Conservation (phyloP, 2,797 vertebrate species). For the Simalia tracyae region DNA sequence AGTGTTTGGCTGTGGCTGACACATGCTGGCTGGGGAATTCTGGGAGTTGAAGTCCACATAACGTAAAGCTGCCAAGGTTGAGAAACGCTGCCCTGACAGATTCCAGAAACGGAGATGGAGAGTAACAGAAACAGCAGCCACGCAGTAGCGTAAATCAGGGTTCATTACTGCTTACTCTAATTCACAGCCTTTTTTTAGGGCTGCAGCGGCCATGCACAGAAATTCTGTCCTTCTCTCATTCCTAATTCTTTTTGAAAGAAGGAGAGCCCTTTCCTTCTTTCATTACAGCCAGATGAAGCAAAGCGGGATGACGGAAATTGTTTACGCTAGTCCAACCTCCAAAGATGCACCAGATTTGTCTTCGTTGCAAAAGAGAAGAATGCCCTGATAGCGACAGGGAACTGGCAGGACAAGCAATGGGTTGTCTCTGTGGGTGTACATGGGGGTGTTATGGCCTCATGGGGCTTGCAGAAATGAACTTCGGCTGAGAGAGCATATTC, state of each 20-base stretch:
- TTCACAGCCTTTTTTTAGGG: constrained; percentile 41
- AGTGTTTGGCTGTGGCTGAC: background rate
- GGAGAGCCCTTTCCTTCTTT: constrained; percentile 3
- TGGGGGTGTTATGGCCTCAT: background rate
- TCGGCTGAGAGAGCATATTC: background rate
- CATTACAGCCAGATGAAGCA: background rate
- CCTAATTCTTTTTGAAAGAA: constrained; percentile 17
- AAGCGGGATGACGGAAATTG: constrained; percentile 17
- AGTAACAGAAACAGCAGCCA: constrained; percentile 21
- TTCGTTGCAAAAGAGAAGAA: constrained; percentile 17
- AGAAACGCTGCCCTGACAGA: constrained; percentile 38
- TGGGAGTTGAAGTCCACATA: background rate
- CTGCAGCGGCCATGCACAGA: constrained; percentile 31
- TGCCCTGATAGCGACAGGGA: background rate
- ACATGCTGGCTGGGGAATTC: background rate
- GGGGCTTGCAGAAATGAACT: background rate
- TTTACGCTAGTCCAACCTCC: background rate
- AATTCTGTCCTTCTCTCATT: constrained; percentile 9
- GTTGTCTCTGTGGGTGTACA: background rate
- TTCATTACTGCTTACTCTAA: constrained; percentile 55
- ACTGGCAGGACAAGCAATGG: constrained; percentile 38
- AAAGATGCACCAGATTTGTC: background rate
- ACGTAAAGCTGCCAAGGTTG: background rate
- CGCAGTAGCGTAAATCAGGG: constrained; percentile 53
- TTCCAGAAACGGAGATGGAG: constrained; percentile 36